Evolutionary conservation across 2,888 invertebrate species (phyloP), one percentile per base, ranked within the genome.

Genomic region (Steinernema carpocapsae): DNA sequence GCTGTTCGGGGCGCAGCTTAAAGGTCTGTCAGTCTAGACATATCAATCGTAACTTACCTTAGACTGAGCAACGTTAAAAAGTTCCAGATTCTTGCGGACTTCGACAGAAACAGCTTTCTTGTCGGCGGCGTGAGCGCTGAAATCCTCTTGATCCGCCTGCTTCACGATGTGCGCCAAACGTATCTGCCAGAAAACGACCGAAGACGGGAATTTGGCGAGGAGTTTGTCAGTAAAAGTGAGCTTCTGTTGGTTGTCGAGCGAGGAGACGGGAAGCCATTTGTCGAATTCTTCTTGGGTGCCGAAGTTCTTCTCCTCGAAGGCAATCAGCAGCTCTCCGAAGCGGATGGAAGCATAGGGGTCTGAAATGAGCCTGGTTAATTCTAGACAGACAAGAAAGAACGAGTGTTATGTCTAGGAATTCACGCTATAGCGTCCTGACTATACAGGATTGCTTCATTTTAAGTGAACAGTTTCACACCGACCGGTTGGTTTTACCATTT

Each of bases 1-100:
- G 56, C 56, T 56, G 6, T 14, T 56, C 56, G 3, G 56, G 56
- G 17, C 22, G 56, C n/a, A 56, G 26, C 56, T 56, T 4, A 48
- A 48, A 7, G 14, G 43, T 43, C 7, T 43, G 19, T 48, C 6
- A 4, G 48, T 43, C 14, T 14, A 43, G 10, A 48, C n/a, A 4
- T 17, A 17, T 48, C 4, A 17, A 10, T 4, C n/a, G 48, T 17
- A 43, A 19, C 6, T 48, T 48, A 48, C 48, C 48, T 48, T 14
- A 7, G 56, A 24, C 19, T 56, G 56, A 14, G 56, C 56, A 17
- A 26, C 17, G 26, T 56, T 56, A 26, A 56, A 56, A 3, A 56
- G 17, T 26, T 24, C 22, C 56, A 24, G 26, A 56, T 24, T 56
- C 24, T 56, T 6, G 12, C 22, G 6, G 10, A 56, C 17, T 24